Evolutionary conservation across 2,113 vertebrate species (phyloP).

Genomic region (Mormoops blainvillei): DNA sequence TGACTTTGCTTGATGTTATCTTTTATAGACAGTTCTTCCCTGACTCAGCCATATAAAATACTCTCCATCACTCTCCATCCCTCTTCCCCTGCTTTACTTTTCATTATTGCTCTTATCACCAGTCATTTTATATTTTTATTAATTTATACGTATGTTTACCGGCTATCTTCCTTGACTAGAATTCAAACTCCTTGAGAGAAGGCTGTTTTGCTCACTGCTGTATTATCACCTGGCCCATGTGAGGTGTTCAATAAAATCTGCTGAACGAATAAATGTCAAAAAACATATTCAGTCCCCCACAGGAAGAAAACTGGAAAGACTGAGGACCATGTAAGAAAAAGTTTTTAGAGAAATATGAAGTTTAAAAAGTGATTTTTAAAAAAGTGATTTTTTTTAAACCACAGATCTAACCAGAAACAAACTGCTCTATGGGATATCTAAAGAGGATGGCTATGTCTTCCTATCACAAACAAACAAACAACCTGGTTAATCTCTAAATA

Average conservation of each 20-base stretch:
- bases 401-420: not conserved
- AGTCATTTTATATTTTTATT: not conserved
- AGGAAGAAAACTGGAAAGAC: not conserved
- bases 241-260: not conserved
- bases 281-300: not conserved
- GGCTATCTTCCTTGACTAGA: not conserved
- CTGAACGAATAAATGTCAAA: not conserved
- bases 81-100: not conserved
- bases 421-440: not conserved
- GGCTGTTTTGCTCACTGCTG: not conserved
- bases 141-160: not conserved
- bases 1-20: not conserved
- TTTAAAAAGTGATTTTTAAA: not conserved
- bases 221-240: not conserved
- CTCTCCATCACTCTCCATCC: not conserved
- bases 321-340: not conserved
- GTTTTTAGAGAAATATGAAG: not conserved
- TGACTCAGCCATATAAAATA: not conserved
- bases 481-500: not conserved
- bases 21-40: not conserved
- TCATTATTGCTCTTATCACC: not conserved
- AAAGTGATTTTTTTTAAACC: not conserved
- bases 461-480: not conserved
- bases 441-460: not conserved
- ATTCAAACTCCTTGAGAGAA: not conserved